Percentiles rank a stretch among this genome's conserved stretches.
phyloP scores from a whole-genome alignment of 2,797 vertebrate species.

The Carcharodon carcharias region DNA sequence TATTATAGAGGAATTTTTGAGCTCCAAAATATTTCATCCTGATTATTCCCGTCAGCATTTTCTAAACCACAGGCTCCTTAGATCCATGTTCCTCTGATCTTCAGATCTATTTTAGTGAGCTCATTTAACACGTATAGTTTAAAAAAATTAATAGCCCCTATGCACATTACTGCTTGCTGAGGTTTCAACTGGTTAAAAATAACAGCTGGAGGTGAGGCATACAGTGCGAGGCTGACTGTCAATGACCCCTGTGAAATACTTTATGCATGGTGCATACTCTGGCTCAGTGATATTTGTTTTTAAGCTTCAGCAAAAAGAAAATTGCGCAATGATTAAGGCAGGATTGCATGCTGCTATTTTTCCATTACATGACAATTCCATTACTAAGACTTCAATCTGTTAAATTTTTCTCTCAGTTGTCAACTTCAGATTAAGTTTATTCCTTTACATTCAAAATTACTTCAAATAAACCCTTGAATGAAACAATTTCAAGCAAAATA shows the following conservation, averaged over 20 bases:
- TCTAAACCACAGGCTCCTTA: not conserved
- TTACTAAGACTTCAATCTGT: not conserved
- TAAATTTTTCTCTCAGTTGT: not conserved
- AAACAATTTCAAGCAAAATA: not conserved
- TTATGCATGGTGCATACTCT: slow-evolving; percentile 20
- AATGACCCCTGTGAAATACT: slow-evolving; percentile 2
- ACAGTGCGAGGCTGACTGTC: not conserved
- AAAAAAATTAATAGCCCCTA: slow-evolving; percentile 7
- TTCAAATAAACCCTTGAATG: not conserved
- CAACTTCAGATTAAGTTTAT: not conserved
- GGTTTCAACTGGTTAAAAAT: slow-evolving; percentile 7
- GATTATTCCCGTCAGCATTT: slow-evolving; percentile 26
- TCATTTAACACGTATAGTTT: not conserved
- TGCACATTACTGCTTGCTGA: slow-evolving; percentile 10
- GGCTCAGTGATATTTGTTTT: not conserved
- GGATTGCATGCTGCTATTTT: not conserved
- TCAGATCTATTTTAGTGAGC: slow-evolving; percentile 29
- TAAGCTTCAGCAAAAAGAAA: slow-evolving; percentile 20
- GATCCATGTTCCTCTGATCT: not conserved
- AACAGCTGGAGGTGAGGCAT: slow-evolving; percentile 26
- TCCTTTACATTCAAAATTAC: not conserved
- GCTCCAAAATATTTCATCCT: too few species aligned
- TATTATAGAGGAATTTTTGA: not conserved
- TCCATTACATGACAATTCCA: not conserved
- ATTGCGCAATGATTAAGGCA: not conserved